A percentile compares a stretch with the other conserved stretches of the same genome.
Conservation (phyloP, 1,140 invertebrate genomes). For the Bombus polaris region DNA sequence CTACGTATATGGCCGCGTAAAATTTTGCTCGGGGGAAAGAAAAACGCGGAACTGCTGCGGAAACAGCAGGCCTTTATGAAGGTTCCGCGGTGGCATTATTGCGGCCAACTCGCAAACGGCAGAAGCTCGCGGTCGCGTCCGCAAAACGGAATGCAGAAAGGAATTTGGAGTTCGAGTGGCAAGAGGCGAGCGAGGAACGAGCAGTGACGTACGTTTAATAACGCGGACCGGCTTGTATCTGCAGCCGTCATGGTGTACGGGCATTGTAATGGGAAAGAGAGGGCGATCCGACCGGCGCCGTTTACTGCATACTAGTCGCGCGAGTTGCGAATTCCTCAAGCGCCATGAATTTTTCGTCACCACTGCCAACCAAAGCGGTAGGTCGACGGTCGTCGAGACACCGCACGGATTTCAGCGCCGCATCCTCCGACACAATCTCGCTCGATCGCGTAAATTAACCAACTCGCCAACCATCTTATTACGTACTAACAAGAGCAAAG, state of each 20-base stretch:
- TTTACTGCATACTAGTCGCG: constrained; percentile 67
- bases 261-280: constrained; percentile 46
- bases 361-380: not conserved
- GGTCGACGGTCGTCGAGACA: not conserved
- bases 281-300: not conserved
- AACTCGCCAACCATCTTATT: no score
- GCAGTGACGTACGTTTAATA: constrained; percentile 70
- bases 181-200: constrained; percentile 16
- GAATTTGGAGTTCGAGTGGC: constrained; percentile 59
- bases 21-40: not conserved
- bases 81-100: constrained; percentile 41
- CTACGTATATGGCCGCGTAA: not conserved
- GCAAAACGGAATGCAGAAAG: constrained; percentile 55
- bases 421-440: not conserved
- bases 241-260: not conserved
- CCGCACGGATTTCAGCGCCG: not conserved
- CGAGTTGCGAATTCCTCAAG: constrained; percentile 46
- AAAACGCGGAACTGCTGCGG: not conserved
- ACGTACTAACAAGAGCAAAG: no score
- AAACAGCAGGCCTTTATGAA: not conserved
- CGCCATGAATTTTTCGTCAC: constrained; percentile 33
- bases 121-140: constrained; percentile 6
- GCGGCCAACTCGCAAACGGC: constrained; percentile 22
- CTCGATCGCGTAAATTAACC: no score
- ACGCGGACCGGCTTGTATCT: constrained; percentile 48